Base-by-base conservation (phyloP, 1,140 invertebrate genomes). In the Bathynomus jamesi region DNA sequence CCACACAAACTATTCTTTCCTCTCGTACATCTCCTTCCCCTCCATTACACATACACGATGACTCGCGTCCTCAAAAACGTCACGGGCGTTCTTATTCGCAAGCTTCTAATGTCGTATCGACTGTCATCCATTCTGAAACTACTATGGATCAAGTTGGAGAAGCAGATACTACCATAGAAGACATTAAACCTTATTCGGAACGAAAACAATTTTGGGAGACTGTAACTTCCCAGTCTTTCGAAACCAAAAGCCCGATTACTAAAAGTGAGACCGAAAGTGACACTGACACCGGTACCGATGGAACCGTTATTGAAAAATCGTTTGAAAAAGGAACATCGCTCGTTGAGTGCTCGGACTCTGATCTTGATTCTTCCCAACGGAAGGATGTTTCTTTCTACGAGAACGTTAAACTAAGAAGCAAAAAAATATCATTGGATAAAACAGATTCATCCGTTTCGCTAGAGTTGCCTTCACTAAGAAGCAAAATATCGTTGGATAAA, bases 311-410 rank as follows among this genome's bases (percentile, higher is more conserved):
- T 0, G 69, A 76, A 61, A 28, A 60, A 46, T 30, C 61, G 64
- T 7, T 67, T 2, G 65, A 65, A 28, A 67, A 73, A 64, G 40
- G 64, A 13, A 27, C 69, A 11, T 62, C 25, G 30, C 25, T 65
- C 29, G 64, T 68, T 29, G 76, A 78, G 69, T 80, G 78, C 65
- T 75, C 70, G 67, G 81, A 83, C 70, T 81, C 79, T 61, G 82
- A 82, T 78, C 67, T 72, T 10, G 80, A 79, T 65, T 81, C 79
- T 66, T 70, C 81, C 40, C 73, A 78, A 60, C 79, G 78, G 40
- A 71, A 78, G 67, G 73, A 72, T 28, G 71, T 78, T 68, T 77
- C 74, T 25, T 65, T 81, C 66, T 86, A 82, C 81, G 83, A 85
- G 70, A 85, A 86, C 76, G 40, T 65, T 82, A 82, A 69, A 82